Base-by-base conservation (phyloP, 2,888 invertebrate genomes). In the Isoperla grammatica region DNA sequence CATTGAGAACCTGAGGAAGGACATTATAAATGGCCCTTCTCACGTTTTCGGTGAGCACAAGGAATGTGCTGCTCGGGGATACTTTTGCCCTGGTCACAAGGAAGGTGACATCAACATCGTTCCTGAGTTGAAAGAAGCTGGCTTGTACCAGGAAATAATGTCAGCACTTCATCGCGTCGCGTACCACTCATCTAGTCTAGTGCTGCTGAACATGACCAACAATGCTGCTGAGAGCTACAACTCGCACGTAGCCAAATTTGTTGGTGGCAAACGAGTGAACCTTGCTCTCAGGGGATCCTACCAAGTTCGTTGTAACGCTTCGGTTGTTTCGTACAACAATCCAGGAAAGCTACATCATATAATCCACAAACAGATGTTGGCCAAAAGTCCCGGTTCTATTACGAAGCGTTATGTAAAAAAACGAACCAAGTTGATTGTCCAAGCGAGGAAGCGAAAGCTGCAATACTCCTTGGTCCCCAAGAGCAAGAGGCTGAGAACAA, bases 31-130 rank as follows among this genome's bases (percentile, higher is more conserved):
- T 43, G 60, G 60, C 4, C 60, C 60, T 35, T 46, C 57, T 20
- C 62, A 60, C 49, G 57, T 63, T 23, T 63, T 63, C 20, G 58
- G 62, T 5, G 58, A 63, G 1, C 62, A 58, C 23, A 5, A 15
- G 11, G 13, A 42, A 9, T 62, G 62, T 19, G 43, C 43, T 12
- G 29, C 4, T 6, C 4, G 29, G 29, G 29, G 29, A 6, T 58
- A 57, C 15, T 63, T 60, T 35, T 60, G 62, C 37, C 23, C 39
- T 9, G 57, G 48, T 29, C 8, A 19, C 29, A 60, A 60, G 37
- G 23, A 22, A 43, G 60, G 54, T 11, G 57, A 60, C 22, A 17
- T 19, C 13, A 59, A 62, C 29, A 1, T 23, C 12, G 45, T 45
- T 1, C 43, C 37, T 9, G 54, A 59, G 5, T 13, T 61, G 57